Conservation (phyloP, 2,113 vertebrate species). For the Perognathus longimembris region DNA sequence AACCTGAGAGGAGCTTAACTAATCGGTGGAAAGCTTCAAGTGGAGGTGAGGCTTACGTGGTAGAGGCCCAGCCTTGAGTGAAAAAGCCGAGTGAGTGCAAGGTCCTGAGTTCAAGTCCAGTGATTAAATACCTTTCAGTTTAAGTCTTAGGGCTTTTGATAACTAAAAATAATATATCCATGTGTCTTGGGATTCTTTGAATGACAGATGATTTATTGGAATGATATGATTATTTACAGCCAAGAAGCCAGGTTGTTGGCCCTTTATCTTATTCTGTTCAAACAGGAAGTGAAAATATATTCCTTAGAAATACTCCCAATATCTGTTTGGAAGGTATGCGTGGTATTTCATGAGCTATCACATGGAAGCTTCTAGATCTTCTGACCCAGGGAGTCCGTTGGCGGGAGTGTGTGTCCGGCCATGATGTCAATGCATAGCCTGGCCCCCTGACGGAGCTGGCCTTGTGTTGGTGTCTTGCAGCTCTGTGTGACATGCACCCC, state of each 20-base stretch:
- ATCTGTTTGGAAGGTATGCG: not conserved
- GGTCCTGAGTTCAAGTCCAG: no score
- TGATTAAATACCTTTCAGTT: not conserved
- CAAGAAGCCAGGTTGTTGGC: not conserved
- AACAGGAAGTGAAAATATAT: not conserved
- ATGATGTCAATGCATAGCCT: no score
- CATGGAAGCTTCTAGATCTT: not conserved
- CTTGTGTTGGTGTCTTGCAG: slow-evolving; percentile 86
- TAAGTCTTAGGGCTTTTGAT: not conserved
- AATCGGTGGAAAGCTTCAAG: no score
- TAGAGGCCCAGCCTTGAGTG: no score
- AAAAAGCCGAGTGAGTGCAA: no score
- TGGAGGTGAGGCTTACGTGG: no score
- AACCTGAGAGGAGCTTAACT: no score
- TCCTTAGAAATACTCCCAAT: not conserved
- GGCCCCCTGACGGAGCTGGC: not conserved
- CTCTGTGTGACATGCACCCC: slow-evolving; percentile 99
- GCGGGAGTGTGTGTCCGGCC: not conserved
- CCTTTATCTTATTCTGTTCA: slow-evolving; percentile 5
- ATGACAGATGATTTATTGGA: not conserved
- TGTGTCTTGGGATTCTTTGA: not conserved
- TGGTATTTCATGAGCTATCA: not conserved
- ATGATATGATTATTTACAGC: not conserved
- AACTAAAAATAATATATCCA: not conserved
- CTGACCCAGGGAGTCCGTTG: not conserved